Percentiles rank a stretch among this genome's conserved stretches.
Evolutionary conservation across 2,113 vertebrate species (phyloP).

Genomic region (Odocoileus hemionus): DNA sequence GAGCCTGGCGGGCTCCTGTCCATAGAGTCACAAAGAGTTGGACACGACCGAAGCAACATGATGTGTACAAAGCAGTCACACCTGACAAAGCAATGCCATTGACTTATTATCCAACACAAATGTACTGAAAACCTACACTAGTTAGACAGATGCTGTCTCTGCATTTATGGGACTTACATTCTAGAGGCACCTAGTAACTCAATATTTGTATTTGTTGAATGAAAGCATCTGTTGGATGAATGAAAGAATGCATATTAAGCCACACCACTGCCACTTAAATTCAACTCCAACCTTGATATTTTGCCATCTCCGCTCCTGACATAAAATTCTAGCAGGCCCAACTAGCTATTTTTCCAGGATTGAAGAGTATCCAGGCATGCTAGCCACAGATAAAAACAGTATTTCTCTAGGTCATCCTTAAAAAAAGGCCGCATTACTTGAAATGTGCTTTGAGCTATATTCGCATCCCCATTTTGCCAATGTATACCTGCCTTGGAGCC

Average conservation of each 20-base stretch:
- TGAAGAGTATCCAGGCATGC: neutral
- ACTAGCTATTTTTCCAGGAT: neutral
- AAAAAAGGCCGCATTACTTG: neutral
- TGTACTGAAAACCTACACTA: neutral
- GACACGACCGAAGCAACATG: neutral
- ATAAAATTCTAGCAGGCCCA: neutral
- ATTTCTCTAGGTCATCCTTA: conserved; percentile 4
- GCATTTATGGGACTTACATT: neutral
- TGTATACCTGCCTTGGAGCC: neutral
- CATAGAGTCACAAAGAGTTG: neutral
- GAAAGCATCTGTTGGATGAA: neutral
- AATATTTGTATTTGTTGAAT: neutral
- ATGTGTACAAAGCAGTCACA: neutral
- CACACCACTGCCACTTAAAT: neutral
- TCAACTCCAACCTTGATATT: neutral
- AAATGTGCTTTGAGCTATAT: neutral
- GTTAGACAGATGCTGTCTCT: neutral
- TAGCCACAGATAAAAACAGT: neutral
- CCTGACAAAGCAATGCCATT: neutral
- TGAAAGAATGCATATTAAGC: neutral
- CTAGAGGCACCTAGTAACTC: neutral
- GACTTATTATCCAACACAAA: neutral
- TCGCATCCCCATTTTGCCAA: neutral
- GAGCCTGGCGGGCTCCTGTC: neutral
- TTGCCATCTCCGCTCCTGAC: neutral